Evolutionary conservation across 2,113 vertebrate species (phyloP), one percentile per base, ranked within the genome.

Genomic region (Origma solitaria): DNA sequence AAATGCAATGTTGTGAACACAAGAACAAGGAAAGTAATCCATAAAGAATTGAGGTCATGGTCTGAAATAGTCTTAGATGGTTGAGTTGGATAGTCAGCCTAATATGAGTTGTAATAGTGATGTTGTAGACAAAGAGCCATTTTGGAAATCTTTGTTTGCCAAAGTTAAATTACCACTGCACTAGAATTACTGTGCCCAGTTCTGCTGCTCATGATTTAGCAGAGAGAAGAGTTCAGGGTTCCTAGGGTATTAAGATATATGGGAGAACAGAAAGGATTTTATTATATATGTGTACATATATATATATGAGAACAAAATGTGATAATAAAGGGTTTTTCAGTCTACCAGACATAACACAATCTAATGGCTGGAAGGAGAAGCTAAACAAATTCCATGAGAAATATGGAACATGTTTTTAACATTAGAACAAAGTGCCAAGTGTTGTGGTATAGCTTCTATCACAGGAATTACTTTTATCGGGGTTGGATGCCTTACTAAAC

Each of bases 41-140:
- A 70, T 88, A 73, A 97, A 93, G 92, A 95, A 97, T 94, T 93
- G 94, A 96, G 95, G 95, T 92, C 94, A 93, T 49, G 91, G 82
- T 92, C 82, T 95, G 80, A 94, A 95, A 94, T 92, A 83, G 45
- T 47, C 68, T 92, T 77, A 95, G 72, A 92, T 95, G 76, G 60
- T 86, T 88, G 68, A 90, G 76, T 13, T 86, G 88, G 35, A 86
- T 44, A 93, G 86, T 95, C 88, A 96, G 38, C 51, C 81, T 93
- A 73, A 88, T 92, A 80, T 51, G 88, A 88, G 56, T 70, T 88
- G 76, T 86, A 85, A 88, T 42, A 93, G 56, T 2, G 5, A 88
- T 51, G 60, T 31, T 86, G 35, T 40, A 93, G 92, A 86, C 88
- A 90, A 83, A 95, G 93, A 96, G 42, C 13, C 51, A 66, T 78